phyloP scores from a whole-genome alignment of 2,888 invertebrate genomes.

The Idaea straminata region DNA sequence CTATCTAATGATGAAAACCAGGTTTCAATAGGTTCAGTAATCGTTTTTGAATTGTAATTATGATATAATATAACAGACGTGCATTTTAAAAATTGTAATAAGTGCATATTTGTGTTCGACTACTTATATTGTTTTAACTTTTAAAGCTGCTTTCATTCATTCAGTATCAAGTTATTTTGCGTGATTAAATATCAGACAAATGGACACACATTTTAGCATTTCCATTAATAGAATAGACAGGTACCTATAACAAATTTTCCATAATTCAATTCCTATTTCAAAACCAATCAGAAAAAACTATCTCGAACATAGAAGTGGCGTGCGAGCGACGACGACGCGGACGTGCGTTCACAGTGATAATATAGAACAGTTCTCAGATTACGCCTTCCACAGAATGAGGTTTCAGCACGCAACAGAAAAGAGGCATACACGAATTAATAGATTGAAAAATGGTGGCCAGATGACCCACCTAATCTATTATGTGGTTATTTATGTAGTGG shows the following conservation, averaged over 20 bases:
- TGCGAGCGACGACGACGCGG: no score
- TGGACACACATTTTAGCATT: no score
- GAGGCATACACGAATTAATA: neutral
- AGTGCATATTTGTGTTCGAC: no score
- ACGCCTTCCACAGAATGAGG: neutral
- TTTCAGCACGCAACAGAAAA: neutral
- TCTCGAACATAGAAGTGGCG: neutral
- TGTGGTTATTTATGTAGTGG: neutral
- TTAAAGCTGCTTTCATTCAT: no score
- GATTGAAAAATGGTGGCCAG: conserved; percentile 1
- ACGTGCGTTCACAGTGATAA: neutral
- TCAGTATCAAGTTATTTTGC: no score
- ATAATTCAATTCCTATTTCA: neutral
- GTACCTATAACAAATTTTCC: neutral
- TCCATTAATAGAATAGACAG: no score
- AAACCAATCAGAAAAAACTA: neutral
- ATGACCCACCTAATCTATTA: neutral
- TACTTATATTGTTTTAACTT: no score
- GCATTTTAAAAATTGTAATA: no score
- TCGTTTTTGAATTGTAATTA: no score
- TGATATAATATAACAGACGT: no score
- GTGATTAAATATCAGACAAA: no score
- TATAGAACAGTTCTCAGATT: neutral
- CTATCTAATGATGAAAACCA: neutral
- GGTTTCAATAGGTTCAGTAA: no score